Evolutionary conservation across 2,113 vertebrate genomes (phyloP).

Genomic region (Gavia stellata): DNA sequence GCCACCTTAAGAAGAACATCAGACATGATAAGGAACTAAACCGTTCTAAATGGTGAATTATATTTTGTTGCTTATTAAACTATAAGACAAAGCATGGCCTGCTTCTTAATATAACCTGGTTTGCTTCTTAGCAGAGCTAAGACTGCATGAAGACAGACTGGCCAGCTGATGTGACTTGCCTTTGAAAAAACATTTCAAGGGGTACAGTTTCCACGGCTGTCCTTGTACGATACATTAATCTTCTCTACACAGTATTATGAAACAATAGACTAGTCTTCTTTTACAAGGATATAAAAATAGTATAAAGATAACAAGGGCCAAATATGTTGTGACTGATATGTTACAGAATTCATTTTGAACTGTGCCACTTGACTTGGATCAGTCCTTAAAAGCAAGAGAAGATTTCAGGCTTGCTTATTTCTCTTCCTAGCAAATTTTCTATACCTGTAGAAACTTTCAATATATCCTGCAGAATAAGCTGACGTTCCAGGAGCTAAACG

Average conservation of each 20-base stretch:
- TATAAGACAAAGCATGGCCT: rapidly evolving
- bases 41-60: not conserved
- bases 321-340: not conserved
- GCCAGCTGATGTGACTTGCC: not conserved
- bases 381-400: not conserved
- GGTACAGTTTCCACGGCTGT: not conserved
- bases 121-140: not conserved
- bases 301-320: not conserved
- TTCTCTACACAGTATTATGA: not conserved
- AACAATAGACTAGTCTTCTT: not conserved
- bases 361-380: not conserved
- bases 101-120: not conserved
- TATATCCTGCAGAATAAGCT: not conserved
- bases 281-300: not conserved
- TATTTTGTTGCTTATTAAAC: not conserved
- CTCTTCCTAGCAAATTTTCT: not conserved
- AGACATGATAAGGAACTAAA: not conserved
- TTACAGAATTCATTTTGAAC: not conserved
- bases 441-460: not conserved
- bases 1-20: not conserved
- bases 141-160: not conserved
- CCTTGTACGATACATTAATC: not conserved
- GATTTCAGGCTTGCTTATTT: not conserved
- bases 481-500: not conserved
- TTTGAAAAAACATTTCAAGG: not conserved